phyloP scores from a whole-genome alignment of 1,140 invertebrate genomes.

The Scaptodrosophila lebanonensis region DNA sequence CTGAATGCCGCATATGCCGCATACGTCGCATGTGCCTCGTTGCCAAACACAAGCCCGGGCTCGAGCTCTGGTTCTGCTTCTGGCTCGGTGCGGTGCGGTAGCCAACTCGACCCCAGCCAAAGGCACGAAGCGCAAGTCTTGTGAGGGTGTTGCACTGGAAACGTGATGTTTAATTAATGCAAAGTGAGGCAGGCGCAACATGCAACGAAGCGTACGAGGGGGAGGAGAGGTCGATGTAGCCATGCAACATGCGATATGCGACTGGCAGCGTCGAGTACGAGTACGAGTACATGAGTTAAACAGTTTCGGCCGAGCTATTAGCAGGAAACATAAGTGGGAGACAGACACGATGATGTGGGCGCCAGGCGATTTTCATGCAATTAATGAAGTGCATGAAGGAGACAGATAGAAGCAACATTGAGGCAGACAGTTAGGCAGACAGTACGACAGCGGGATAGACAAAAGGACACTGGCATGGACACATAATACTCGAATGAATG shows the following conservation, averaged over 20 bases:
- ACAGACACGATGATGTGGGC: constrained; percentile 28
- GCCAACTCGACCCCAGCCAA: too few species aligned
- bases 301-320: constrained; percentile 63
- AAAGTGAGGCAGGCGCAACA: constrained; percentile 33
- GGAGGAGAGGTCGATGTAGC: constrained; percentile 2
- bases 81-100: too few species aligned
- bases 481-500: too few species aligned
- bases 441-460: too few species aligned
- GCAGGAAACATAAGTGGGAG: constrained; percentile 61
- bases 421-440: too few species aligned
- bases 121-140: constrained; percentile 55
- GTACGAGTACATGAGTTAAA: constrained; percentile 48
- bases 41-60: too few species aligned
- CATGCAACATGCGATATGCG: constrained; percentile 28
- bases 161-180: constrained; percentile 75
- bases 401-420: too few species aligned
- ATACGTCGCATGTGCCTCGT: not conserved
- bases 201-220: constrained; percentile 18
- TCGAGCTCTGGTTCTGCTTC: not conserved
- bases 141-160: constrained; percentile 68
- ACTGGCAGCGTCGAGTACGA: constrained; percentile 11
- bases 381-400: constrained; percentile 43
- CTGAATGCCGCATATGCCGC: constrained; percentile 37
- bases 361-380: constrained; percentile 51
- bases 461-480: too few species aligned